phyloP scores from a whole-genome alignment of 2,888 invertebrate genomes.

The Ariolimax columbianus region DNA sequence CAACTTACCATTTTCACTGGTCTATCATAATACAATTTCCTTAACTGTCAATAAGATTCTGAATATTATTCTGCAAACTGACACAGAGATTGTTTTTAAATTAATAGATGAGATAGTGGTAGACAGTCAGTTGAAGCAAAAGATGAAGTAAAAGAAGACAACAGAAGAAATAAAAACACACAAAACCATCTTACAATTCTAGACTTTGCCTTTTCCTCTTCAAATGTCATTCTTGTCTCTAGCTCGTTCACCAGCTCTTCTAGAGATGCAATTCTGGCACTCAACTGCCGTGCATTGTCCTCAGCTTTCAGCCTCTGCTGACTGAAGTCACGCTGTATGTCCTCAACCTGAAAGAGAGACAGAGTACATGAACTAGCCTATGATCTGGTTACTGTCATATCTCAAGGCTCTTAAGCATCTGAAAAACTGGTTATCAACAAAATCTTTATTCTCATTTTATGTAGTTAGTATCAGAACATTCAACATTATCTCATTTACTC shows the following conservation, averaged over 20 bases:
- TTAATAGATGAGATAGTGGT: not conserved
- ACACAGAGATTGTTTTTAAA: too few relatives aligned
- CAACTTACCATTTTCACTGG: too few relatives aligned
- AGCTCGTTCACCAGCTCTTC: constrained; percentile 64
- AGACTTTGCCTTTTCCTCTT: constrained; percentile 58
- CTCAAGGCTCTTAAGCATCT: too few relatives aligned
- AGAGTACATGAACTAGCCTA: not conserved
- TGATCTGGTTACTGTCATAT: too few relatives aligned
- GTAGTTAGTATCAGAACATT: too few relatives aligned
- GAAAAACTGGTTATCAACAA: too few relatives aligned
- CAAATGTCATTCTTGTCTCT: constrained; percentile 61
- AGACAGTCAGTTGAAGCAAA: not conserved
- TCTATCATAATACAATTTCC: too few relatives aligned
- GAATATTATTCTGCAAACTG: too few relatives aligned
- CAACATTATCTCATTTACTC: too few relatives aligned
- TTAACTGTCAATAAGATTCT: too few relatives aligned
- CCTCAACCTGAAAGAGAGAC: constrained; percentile 48
- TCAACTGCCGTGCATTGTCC: constrained; percentile 66
- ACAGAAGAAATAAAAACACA: not conserved
- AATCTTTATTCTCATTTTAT: too few relatives aligned
- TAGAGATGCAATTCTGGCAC: constrained; percentile 64
- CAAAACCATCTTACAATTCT: constrained; percentile 64
- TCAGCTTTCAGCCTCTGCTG: constrained; percentile 62
- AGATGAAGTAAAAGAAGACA: not conserved
- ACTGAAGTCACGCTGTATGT: constrained; percentile 63